Evolutionary conservation across 2,888 invertebrate genomes (phyloP), one percentile per base, ranked within the genome.

Genomic region (Macaria liturata): DNA sequence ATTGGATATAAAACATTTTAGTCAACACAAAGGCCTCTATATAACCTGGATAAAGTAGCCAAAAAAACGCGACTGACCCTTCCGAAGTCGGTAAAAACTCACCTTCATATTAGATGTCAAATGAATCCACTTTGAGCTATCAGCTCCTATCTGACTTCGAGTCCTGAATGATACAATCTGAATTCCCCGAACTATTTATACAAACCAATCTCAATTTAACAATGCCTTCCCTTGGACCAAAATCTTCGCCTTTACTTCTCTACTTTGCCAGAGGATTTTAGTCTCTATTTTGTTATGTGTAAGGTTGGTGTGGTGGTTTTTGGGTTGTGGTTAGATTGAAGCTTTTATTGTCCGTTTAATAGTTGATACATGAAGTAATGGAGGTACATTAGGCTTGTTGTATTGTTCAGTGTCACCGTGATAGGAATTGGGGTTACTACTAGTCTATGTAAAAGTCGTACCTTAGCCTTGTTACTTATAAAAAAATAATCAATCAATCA

Each of bases 261-360:
- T 31, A 32, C 49, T 40, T 43, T 42, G 43, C 7, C 47, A 50
- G 44, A 9, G 46, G 1, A 50, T 40, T 54, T 4, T 9, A 31
- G 32, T n/a, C 50, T 54, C 20, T 54, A 54, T 7, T 0, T 0
- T 4, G 34, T 9, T 37, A 1, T 20, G 9, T 4, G 31, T 32
- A 39, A 53, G 49, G 53, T 42, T 42, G 46, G 8, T 5, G 40
- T 37, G 9, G 9, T 6, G 3, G 4, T 53, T 31, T 49, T 44
- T 31, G 37, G 7, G 32, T 20, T 34, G 50, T 42, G 34, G 9
- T 46, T 48, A 3, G 46, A 8, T 32, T 51, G 32, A 39, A 44
- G 54, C 50, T 50, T 54, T 49, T n/a, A 59, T 59, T 59, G 59
- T 59, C 59, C 59, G 44, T 54, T 45, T 59, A 59, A 59, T 59